A percentile compares a stretch with the other conserved stretches of the same genome.
phyloP scores from a whole-genome alignment of 2,113 vertebrate genomes.

The Syrmaticus mikado region DNA sequence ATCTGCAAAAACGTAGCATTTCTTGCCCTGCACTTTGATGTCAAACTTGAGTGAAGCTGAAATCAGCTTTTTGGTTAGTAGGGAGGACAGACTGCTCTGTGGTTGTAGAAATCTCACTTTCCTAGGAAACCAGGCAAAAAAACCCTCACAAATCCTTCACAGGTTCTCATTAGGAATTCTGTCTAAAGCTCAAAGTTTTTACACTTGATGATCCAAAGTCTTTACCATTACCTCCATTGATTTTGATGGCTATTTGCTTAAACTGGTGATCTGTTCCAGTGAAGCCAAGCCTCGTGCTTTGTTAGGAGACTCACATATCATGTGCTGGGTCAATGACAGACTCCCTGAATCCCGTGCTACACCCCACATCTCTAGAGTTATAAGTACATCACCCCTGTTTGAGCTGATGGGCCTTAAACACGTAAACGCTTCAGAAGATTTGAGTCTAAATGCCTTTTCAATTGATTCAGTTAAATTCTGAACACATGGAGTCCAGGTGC shows the following conservation, averaged over 20 bases:
- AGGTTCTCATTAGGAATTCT: neutral
- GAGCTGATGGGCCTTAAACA: neutral
- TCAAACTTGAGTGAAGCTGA: neutral
- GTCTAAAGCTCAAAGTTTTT: neutral
- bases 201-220: neutral
- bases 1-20: neutral
- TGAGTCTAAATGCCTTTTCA: slow-evolving; percentile 15
- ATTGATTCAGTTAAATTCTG: neutral
- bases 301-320: neutral
- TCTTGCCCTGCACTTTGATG: neutral
- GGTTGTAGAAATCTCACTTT: neutral
- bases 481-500: neutral
- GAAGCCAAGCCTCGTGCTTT: neutral
- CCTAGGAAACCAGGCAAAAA: neutral
- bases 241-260: neutral
- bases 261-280: neutral
- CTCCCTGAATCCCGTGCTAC: neutral
- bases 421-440: neutral
- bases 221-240: neutral
- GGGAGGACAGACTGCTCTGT: neutral
- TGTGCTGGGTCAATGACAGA: neutral
- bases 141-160: neutral
- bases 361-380: neutral
- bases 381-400: neutral
- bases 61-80: neutral